Conservation (phyloP, 2,888 invertebrate species). For the Drymonia ruficornis region DNA sequence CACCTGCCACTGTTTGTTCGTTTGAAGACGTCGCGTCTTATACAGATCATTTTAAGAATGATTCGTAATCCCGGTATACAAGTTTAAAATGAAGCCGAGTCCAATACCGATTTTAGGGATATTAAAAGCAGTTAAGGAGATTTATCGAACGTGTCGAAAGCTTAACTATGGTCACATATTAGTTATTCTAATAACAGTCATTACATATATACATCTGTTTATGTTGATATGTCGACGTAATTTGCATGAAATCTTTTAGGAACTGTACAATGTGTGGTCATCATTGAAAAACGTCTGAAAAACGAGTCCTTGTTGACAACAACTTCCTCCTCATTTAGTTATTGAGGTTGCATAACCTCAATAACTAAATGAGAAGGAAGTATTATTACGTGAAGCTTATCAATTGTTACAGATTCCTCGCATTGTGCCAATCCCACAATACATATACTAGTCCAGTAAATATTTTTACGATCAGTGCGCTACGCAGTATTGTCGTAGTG, state of each 20-base stretch:
- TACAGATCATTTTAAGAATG: not conserved
- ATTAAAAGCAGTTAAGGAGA: too few relatives aligned
- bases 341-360: not conserved
- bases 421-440: conserved; percentile 9
- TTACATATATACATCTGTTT: too few relatives aligned
- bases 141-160: too few relatives aligned
- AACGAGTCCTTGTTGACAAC: not conserved
- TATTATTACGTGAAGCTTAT: conserved; percentile 9
- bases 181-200: too few relatives aligned
- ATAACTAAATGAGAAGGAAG: not conserved
- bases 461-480: conserved; percentile 19
- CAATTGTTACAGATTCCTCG: conserved; percentile 6
- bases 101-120: too few relatives aligned
- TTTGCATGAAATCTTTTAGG: too few relatives aligned
- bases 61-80: not conserved
- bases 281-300: too few relatives aligned
- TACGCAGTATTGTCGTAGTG: conserved; percentile 10
- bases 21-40: conserved; percentile 8
- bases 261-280: too few relatives aligned
- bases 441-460: conserved; percentile 14
- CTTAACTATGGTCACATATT: too few relatives aligned
- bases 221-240: too few relatives aligned
- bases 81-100: too few relatives aligned
- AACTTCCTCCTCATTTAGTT: too few relatives aligned
- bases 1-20: conserved; percentile 22